phyloP scores from a whole-genome alignment of 23 tunicate species.

The Phallusia fumigata region DNA sequence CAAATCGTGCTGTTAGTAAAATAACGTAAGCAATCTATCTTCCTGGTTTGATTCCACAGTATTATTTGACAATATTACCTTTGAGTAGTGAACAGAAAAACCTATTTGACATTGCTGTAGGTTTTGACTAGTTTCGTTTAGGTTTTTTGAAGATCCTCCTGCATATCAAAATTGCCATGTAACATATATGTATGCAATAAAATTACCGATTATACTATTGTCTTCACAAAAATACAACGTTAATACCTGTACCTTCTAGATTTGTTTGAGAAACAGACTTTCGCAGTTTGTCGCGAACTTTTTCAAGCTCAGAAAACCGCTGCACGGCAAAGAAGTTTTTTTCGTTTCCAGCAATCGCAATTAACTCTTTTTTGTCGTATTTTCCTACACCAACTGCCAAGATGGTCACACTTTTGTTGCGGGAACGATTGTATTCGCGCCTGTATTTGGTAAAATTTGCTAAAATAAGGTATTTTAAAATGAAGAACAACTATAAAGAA shows the following conservation, averaged over 20 bases:
- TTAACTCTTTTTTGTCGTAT: conserved; percentile 48
- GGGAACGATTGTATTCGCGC: neutral
- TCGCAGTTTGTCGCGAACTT: conserved; percentile 60
- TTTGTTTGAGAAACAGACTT: conserved; percentile 33
- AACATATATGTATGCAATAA: neutral
- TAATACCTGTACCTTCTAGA: conserved; percentile 79
- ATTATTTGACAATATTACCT: conserved; percentile 22
- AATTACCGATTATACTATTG: neutral
- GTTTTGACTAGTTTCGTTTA: conserved; percentile 13
- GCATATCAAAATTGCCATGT: neutral
- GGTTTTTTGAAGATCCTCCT: neutral
- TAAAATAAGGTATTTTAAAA: too few species aligned
- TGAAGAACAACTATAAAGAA: too few species aligned
- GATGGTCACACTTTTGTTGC: conserved; percentile 12
- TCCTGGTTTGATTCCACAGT: neutral
- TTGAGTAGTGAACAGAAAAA: conserved; percentile 49
- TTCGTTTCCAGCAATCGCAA: conserved; percentile 45
- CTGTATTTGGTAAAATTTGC: neutral
- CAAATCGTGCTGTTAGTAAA: conserved; percentile 32
- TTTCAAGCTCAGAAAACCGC: conserved; percentile 72
- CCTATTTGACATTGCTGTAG: conserved; percentile 72
- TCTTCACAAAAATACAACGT: too few species aligned
- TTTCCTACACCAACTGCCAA: conserved; percentile 78
- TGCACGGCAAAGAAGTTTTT: conserved; percentile 69
- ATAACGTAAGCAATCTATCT: neutral